Evolutionary conservation across 1,140 invertebrate species (phyloP), one percentile per base, ranked within the genome.

Genomic region (Temnothorax nylanderi): DNA sequence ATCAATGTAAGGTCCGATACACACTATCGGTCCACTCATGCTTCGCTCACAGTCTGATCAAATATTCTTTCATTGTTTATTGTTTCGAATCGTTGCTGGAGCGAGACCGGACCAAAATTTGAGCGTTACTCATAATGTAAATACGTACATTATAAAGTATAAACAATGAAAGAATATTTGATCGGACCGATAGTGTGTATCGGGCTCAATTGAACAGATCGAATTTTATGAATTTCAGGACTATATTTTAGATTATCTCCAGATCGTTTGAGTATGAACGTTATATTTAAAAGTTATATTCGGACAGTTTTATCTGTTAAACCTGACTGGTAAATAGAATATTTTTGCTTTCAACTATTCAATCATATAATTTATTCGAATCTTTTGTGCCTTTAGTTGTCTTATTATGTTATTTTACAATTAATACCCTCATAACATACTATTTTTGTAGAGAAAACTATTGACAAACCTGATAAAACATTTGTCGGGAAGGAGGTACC

Each of bases 381-480:
- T 67, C 16, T 21, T 41, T 21, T 44, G 18, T 21, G 11, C 4
- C 3, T 10, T 11, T 37, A 56, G 16, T 78, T 51, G 8, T 1
- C 8, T 51, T 51, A n/a, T 54, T 0, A 44, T 41, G 2, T n/a
- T 77, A 44, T 64, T n/a, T 47, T 34, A 62, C 37, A 6, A 51
- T n/a, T 71, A 54, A 75, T 74, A 60, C 5, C 74, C 44, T 78
- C 11, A 10, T 26, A 13, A 16, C 8, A 0, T 37, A 44, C 10
- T 41, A 71, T 21, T 32, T 13, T 58, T 54, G 26, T 0, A 4
- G 1, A 49, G 1, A 18, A 44, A 64, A 56, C 3, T 64, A 90
- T 75, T 34, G 51, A 56, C 8, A 67, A 95, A 98, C 97, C 96
- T 98, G 97, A 94, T 98, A 98, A 95, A 98, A 98, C 96, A 98